Base-by-base conservation (phyloP, 2,888 invertebrate species). In the Baccha elongata region DNA sequence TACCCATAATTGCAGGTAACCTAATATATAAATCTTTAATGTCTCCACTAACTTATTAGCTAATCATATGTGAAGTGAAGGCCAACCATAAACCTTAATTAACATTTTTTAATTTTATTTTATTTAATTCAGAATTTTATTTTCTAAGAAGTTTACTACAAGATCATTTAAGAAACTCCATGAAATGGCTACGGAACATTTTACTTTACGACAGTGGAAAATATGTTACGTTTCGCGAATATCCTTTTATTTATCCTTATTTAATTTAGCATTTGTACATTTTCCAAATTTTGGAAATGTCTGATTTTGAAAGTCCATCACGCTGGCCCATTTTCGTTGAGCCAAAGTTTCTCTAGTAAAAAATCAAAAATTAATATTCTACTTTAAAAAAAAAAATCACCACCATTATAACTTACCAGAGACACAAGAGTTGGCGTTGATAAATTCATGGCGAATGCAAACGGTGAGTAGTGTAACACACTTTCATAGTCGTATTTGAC, bases 221-320 rank as follows among this genome's bases (percentile, higher is more conserved):
- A n/a, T n/a, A n/a, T n/a, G n/a, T n/a, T n/a, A n/a, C n/a, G n/a
- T n/a, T n/a, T n/a, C n/a, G n/a, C n/a, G n/a, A n/a, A n/a, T n/a
- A n/a, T 29, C 0, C 0, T 55, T 68, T 55, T 35, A 55, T 37
- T 26, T 2, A 13, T 7, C 7, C 8, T 15, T 4, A 84, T 11
- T 85, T 65, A 13, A 23, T 67, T 7, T 68, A 85, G 87, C 95
- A 95, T 68, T 92, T 92, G 88, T 95, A 95, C 95, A 95, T 95
- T 62, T 91, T 91, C 86, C 94, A 93, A 44, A 95, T 90, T 89
- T 95, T 95, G 84, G 91, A 91, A 10, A 95, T 92, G 86, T 95
- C 95, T 0, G 92, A 92, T 37, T 91, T 90, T 85, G 95, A 95
- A 81, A 95, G 92, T 0, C 94, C 94, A 60, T 93, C 93, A 7